Conservation (phyloP, 2,797 vertebrate species). For the Brachyrhaphis roseni region DNA sequence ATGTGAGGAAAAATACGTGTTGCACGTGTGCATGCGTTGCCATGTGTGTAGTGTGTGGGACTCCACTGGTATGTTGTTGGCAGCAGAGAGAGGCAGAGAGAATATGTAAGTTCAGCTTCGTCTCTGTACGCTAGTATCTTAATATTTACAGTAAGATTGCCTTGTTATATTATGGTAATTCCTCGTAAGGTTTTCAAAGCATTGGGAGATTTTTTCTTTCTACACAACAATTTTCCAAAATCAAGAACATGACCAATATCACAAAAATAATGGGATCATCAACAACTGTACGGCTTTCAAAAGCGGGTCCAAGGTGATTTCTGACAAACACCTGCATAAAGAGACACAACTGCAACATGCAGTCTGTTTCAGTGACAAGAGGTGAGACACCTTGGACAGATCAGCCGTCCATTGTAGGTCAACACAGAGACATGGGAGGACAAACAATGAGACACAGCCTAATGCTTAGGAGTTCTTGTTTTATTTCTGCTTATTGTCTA, state of each 20-base stretch:
- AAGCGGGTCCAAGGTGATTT: neutral
- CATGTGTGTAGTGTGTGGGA: constrained; percentile 37
- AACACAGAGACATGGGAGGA: neutral
- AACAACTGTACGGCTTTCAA: neutral
- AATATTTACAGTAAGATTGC: too few species aligned
- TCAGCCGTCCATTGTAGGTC: neutral
- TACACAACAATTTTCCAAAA: neutral
- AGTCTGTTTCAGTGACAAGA: neutral
- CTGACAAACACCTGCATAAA: neutral
- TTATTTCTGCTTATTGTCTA: neutral
- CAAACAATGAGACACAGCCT: neutral
- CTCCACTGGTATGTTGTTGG: constrained; percentile 47
- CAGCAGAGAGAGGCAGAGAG: neutral
- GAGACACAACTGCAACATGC: neutral
- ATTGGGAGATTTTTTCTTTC: neutral
- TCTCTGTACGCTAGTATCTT: neutral
- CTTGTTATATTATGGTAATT: neutral
- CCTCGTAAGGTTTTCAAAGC: neutral
- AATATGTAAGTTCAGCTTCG: neutral
- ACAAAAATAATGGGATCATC: neutral
- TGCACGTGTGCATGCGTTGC: constrained; percentile 10
- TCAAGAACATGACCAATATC: neutral
- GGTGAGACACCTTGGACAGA: neutral
- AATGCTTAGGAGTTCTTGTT: neutral
- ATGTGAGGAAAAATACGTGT: constrained; percentile 22